Evolutionary conservation across 2,888 invertebrate genomes (phyloP).

Genomic region (Eudasyphora cyanicolor): DNA sequence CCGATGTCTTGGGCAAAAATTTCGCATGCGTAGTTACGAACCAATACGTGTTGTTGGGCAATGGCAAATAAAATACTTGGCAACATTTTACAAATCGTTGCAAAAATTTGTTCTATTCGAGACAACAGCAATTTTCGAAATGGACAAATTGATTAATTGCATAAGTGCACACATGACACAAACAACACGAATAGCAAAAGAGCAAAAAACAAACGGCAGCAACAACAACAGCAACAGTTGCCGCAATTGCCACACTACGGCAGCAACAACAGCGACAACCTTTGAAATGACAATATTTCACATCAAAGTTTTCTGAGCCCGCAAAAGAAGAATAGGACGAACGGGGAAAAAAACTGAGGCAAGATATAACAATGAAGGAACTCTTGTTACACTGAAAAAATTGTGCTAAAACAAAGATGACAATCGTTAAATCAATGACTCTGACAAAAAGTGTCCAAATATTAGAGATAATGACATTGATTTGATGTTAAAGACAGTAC

Average conservation of each 20-base stretch:
- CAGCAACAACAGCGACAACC: constrained; percentile 23
- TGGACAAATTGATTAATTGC: constrained; percentile 66
- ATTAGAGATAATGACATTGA: too few relatives aligned
- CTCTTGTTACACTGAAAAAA: too few relatives aligned
- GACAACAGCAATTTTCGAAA: constrained; percentile 44
- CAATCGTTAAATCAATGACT: too few relatives aligned
- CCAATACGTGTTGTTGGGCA: neutral
- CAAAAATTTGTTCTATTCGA: constrained; percentile 51
- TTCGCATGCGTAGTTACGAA: neutral
- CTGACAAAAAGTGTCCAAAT: too few relatives aligned
- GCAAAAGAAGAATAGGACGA: neutral
- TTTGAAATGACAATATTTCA: constrained; percentile 62
- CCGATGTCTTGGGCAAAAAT: neutral
- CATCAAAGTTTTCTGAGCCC: constrained; percentile 40
- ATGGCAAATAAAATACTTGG: neutral
- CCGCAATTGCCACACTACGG: neutral
- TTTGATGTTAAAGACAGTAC: too few relatives aligned
- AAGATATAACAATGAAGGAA: constrained; percentile 18
- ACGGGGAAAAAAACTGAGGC: neutral
- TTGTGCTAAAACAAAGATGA: too few relatives aligned
- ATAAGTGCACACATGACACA: constrained; percentile 55
- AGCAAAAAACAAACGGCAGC: neutral
- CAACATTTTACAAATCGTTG: constrained; percentile 54
- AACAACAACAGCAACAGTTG: constrained; percentile 8
- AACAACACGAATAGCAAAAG: constrained; percentile 15